Base-by-base conservation (phyloP, 2,797 vertebrate genomes). In the Erpetoichthys calabaricus region DNA sequence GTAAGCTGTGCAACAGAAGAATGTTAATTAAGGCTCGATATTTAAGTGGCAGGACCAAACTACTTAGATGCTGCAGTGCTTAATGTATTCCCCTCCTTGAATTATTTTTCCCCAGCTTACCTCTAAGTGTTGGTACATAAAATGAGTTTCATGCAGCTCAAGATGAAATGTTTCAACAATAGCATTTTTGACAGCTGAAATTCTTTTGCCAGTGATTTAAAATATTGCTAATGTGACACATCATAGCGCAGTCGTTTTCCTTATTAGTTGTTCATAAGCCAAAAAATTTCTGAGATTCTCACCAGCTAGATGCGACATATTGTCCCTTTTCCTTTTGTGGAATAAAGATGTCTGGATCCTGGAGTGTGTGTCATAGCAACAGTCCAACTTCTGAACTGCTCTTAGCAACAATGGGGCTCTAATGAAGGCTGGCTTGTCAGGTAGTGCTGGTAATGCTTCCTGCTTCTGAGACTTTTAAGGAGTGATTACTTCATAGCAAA, bases 251-350 rank as follows among this genome's bases (percentile, higher is more conserved):
- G 44, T 8, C 42, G 10, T 41, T 42, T 45, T 42, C 8, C 46
- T 25, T 41, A n/a, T 44, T 56, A 50, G 54, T 6, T 46, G 25
- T 42, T 51, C 5, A 52, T 43, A 51, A 59, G 45, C 41, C n/a
- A 54, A 47, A 50, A 63, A 53, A 55, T 56, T 45, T 58, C 59
- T 63, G 55, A 63, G 56, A 61, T 61, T 57, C 56, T 42, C 51
- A 57, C 45, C 45, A 8, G 10, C n/a, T 6, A 57, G 60, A 61
- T 61, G 53, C 46, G 60, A 53, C 47, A 47, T 53, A 7, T 47
- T 51, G n/a, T 55, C 59, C 53, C 42, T 7, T 56, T 56, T 56
- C 44, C n/a, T 56, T n/a, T 5, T 10, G 49, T 53, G 42, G 54
- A 60, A 60, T 9, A 6, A 52, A 51, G 49, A 42, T 45, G 6